Conservation (phyloP, 2,113 vertebrate genomes). For the Pungitius pungitius region DNA sequence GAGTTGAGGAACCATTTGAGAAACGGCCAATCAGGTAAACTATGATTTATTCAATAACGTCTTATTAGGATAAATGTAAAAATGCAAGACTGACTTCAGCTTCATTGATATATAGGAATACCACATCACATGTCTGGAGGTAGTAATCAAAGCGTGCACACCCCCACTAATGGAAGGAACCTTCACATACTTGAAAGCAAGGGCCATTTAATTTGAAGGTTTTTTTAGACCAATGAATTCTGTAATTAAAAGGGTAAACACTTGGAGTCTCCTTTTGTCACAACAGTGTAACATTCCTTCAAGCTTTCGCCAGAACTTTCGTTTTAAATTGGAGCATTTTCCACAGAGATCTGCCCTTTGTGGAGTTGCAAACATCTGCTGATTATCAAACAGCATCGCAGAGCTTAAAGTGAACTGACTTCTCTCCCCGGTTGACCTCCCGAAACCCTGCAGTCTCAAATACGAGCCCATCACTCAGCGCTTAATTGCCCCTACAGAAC, state of each 20-base stretch:
- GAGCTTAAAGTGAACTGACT: constrained; percentile 17
- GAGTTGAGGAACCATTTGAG: not conserved
- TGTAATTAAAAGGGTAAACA: constrained; percentile 12
- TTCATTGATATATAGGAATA: constrained; percentile 2
- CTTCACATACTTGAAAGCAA: constrained; percentile 11
- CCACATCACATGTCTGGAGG: not conserved
- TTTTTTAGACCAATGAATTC: constrained; percentile 16
- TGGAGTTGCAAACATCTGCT: constrained; percentile 41
- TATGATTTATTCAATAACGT: not conserved
- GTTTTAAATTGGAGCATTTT: constrained; percentile 46
- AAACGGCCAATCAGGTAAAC: not conserved
- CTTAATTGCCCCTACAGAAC: constrained; percentile 17
- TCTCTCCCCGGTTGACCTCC: constrained; percentile 37
- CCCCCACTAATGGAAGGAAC: constrained; percentile 3
- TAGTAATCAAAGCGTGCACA: not conserved
- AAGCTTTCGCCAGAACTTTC: constrained; percentile 34
- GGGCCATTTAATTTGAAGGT: constrained; percentile 21
- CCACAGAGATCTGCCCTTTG: constrained; percentile 47
- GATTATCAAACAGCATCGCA: constrained; percentile 41
- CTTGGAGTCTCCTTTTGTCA: constrained; percentile 25
- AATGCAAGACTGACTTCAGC: not conserved
- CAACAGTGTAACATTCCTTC: constrained; percentile 21
- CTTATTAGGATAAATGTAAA: not conserved
- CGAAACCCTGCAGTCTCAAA: constrained; percentile 22
- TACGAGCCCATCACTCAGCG: constrained; percentile 18